phyloP scores from a whole-genome alignment of 30 jellyfish, hydroid and myxozoan species.

The Haliclystus octoradiatus region DNA sequence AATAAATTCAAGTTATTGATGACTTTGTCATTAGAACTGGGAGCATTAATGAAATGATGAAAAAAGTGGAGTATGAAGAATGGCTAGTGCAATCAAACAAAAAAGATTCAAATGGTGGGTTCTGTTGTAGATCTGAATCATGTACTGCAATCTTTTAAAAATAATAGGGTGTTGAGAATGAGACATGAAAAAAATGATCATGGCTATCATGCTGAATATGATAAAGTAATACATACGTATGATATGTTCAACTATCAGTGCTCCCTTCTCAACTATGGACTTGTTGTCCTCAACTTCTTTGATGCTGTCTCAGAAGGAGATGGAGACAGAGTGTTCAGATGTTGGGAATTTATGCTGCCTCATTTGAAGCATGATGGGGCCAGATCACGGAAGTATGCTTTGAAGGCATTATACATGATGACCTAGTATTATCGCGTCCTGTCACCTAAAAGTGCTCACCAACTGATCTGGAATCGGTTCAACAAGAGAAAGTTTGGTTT shows the following conservation, averaged over 20 bases:
- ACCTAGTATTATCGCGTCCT: not conserved
- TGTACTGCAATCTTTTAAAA: conserved; percentile 20
- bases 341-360: conserved; percentile 17
- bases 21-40: too few species aligned
- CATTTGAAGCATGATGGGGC: conserved; percentile 14
- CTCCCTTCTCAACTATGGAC: not conserved
- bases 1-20: too few species aligned
- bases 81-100: conserved; percentile 21
- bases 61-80: not conserved
- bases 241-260: conserved; percentile 1
- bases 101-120: conserved; percentile 13
- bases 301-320: too few species aligned
- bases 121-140: conserved; percentile 6
- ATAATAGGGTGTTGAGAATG: too few species aligned
- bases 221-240: not conserved
- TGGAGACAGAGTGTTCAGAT: conserved; percentile 7
- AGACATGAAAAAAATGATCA: too few species aligned
- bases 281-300: not conserved
- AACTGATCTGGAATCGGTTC: conserved; percentile 7
- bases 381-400: conserved; percentile 7
- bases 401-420: conserved; percentile 2
- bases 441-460: conserved; percentile 14
- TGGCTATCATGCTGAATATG: too few species aligned
- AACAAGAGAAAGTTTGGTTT: not conserved
- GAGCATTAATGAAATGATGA: not conserved